These are phyloP conservation scores for Poecile montanus DNA, from an alignment of 2,797 vertebrate species.

Conservation along the genomic window DNA sequence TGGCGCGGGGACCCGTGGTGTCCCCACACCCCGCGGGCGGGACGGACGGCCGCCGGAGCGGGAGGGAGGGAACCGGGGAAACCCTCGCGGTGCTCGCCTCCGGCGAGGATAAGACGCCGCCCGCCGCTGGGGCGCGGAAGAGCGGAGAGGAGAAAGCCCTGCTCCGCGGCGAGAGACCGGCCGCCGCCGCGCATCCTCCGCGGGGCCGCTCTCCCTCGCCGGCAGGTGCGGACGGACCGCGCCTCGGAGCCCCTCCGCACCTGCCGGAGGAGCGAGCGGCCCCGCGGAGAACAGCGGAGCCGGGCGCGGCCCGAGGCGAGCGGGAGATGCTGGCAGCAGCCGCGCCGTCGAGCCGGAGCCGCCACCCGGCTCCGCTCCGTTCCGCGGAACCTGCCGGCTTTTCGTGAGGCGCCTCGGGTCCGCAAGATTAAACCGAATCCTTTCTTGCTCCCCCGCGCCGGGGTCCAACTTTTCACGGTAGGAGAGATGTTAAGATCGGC, in stretches of 20 bases:
- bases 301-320: background rate
- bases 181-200: background rate
- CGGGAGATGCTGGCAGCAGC: background rate
- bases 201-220: background rate
- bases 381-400: background rate
- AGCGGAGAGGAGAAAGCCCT: background rate
- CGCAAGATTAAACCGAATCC: fast-evolving
- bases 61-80: background rate
- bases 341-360: background rate
- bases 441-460: background rate
- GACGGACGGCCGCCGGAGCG: background rate
- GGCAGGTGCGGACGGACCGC: background rate
- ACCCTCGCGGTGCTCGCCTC: background rate
- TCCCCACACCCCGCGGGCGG: background rate
- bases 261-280: background rate
- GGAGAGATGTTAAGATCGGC: background rate
- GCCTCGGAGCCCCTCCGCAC: background rate
- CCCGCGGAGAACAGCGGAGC: background rate
- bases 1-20: background rate
- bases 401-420: background rate
- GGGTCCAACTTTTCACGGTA: background rate
- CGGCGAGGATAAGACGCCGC: background rate
- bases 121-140: background rate
- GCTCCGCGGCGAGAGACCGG: background rate
- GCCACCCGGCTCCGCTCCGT: background rate